Evolutionary conservation across 2,888 invertebrate species (phyloP), one percentile per base, ranked within the genome.

Genomic region (Ichneumon xanthorius): DNA sequence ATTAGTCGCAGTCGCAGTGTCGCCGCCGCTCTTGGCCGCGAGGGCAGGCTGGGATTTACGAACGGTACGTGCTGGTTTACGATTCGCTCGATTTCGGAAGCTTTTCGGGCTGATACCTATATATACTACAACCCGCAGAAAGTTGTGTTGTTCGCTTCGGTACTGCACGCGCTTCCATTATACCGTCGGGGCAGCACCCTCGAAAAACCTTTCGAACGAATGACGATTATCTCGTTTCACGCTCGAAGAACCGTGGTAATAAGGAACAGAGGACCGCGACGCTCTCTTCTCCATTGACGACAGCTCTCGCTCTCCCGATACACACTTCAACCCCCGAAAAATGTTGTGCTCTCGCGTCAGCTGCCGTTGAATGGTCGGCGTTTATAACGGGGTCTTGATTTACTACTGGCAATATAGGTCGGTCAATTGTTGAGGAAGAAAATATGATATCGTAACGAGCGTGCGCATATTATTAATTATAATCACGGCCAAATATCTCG

Each of bases 151-250:
- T 67, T 67, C 30, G 37, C 37, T n/a, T 7, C 6, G 37, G n/a
- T 40, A 11, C 26, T 19, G 40, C 11, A 37, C 40, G 37, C 65
- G 65, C 65, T 40, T 40, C 40, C 37, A 40, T 67, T 40, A 19
- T 61, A 4, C 3, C 75, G 16, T 50, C 75, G 58, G 45, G 58
- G 30, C 53, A 33, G 58, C 63, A 76, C 45, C 48, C 72, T 37
- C 48, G n/a, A 63, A 63, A 73, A 73, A 45, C 50, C 33, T 75
- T 48, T 48, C 88, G 88, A 87, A 82, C 88, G 87, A 89, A 85
- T 87, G 87, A 88, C 88, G 88, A 88, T 90, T 89, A 90, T 90
- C 88, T 87, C 82, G 87, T 90, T 90, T 90, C 86, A 89, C 89
- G 89, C 86, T 85, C 72, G 88, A 89, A 75, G 76, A 82, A 73